Percentiles rank a stretch among this genome's conserved stretches.
Conservation (phyloP, 2,888 invertebrate genomes). For the Acanthosepion lycidas region DNA sequence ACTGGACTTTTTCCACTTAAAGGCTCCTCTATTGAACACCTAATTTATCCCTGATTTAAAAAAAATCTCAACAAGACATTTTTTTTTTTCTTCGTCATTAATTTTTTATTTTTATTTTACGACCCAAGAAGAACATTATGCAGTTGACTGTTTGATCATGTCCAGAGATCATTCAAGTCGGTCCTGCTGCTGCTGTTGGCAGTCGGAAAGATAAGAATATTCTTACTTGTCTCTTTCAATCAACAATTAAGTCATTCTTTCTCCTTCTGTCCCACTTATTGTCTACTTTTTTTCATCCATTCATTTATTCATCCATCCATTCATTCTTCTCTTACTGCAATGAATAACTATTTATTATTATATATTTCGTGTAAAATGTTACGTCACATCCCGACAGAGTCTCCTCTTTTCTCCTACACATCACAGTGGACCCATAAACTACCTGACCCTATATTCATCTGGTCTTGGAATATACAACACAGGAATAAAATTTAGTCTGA, state of each 20-base stretch:
- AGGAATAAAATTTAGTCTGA: conserved; percentile 36
- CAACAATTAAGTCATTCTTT: neutral
- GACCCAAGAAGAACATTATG: neutral
- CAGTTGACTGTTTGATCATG: neutral
- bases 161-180: neutral
- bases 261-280: neutral
- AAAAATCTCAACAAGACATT: neutral
- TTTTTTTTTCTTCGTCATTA: neutral
- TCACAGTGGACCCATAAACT: neutral
- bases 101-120: neutral
- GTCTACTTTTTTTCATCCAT: neutral
- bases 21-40: neutral
- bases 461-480: conserved; percentile 35
- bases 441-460: neutral
- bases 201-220: neutral
- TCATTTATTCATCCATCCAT: neutral
- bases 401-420: neutral
- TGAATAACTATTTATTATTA: conserved; percentile 18
- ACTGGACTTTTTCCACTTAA: neutral
- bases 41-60: too few relatives aligned
- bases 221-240: neutral
- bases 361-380: neutral
- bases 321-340: neutral
- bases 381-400: conserved; percentile 18
- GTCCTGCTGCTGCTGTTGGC: neutral